phyloP scores from a whole-genome alignment of 2,113 vertebrate genomes.

The Plecturocebus donacophilus region DNA sequence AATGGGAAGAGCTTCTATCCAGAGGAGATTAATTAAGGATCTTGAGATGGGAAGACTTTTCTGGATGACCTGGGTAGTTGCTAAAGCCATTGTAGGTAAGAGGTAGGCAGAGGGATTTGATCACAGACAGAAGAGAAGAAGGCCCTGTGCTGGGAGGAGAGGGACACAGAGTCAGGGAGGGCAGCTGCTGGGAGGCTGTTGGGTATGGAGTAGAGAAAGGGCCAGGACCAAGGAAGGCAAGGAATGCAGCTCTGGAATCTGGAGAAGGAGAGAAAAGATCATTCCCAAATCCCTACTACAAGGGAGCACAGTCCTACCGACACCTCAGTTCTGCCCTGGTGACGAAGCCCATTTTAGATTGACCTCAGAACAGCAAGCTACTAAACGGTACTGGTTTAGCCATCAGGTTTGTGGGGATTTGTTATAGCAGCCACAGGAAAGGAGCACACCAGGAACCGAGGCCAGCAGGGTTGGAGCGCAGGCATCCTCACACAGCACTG shows the following conservation, averaged over 20 bases:
- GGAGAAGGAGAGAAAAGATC: rapidly evolving
- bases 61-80: no score
- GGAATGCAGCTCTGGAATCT: rapidly evolving
- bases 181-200: rapidly evolving
- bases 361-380: background rate
- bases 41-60: no score
- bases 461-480: rapidly evolving
- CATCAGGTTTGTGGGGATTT: background rate
- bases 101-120: rapidly evolving
- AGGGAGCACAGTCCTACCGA: background rate
- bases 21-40: background rate
- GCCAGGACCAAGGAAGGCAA: rapidly evolving
- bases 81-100: background rate
- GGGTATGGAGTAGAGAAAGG: no score
- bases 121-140: background rate
- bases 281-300: rapidly evolving
- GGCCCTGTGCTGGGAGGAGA: rapidly evolving
- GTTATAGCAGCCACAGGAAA: background rate
- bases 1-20: no score
- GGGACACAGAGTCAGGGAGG: rapidly evolving
- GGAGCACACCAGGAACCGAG: rapidly evolving
- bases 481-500: rapidly evolving
- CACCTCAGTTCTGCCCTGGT: rapidly evolving
- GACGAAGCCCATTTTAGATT: background rate
- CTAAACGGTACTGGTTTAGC: background rate